Evolutionary conservation across 2,113 vertebrate genomes (phyloP).

Genomic region (Nothobranchius kuhntae): DNA sequence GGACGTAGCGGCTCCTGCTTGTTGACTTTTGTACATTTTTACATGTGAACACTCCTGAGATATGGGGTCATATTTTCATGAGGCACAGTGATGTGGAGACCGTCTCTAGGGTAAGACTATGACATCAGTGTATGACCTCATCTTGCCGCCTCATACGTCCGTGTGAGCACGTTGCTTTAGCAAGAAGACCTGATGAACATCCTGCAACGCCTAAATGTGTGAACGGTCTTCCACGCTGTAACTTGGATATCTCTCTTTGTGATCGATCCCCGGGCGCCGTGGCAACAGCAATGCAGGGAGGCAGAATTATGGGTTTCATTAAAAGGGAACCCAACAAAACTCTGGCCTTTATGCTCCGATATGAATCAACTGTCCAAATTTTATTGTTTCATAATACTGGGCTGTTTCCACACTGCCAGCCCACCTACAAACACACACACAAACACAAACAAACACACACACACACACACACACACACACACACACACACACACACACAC

Average conservation of each 20-base stretch:
- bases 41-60: not conserved
- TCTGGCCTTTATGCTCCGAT: conserved; percentile 65
- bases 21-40: conserved; percentile 47
- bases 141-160: conserved; percentile 6
- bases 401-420: conserved; percentile 41
- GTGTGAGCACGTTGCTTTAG: not conserved
- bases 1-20: conserved; percentile 33
- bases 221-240: conserved; percentile 32
- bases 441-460: not conserved
- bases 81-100: conserved; percentile 18
- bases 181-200: conserved; percentile 8
- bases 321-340: conserved; percentile 69
- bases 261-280: conserved; percentile 48
- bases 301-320: conserved; percentile 73
- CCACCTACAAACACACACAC: conserved; percentile 28
- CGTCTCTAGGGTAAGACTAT: conserved; percentile 34
- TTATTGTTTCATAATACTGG: conserved; percentile 72
- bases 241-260: conserved; percentile 59
- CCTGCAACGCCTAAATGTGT: conserved; percentile 11
- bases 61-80: conserved; percentile 40
- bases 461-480: conserved; percentile 1
- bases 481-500: conserved; percentile 5
- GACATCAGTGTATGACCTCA: conserved; percentile 66
- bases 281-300: conserved; percentile 33
- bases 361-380: conserved; percentile 73